These are phyloP conservation scores for Tragelaphus scriptus DNA, from an alignment of 2,113 vertebrate species.

Conservation along the genomic window DNA sequence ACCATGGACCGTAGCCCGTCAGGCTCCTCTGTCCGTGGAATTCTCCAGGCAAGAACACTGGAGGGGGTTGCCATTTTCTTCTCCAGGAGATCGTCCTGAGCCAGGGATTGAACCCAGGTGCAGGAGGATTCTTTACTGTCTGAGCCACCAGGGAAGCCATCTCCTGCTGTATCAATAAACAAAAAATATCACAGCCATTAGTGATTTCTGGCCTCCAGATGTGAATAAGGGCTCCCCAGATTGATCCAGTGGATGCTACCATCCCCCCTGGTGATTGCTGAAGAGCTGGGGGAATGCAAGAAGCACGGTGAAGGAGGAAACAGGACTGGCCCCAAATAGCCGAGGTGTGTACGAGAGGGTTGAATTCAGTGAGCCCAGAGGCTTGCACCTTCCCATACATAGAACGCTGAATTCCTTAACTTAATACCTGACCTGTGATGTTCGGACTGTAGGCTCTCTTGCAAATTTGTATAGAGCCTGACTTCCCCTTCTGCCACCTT, in stretches of 20 bases:
- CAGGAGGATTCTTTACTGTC: background rate
- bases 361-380: background rate
- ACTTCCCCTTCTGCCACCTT: background rate
- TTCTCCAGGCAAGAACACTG: background rate
- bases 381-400: background rate
- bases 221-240: background rate
- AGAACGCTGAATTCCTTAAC: background rate
- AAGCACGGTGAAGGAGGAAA: background rate
- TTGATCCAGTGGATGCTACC: background rate
- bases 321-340: background rate
- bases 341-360: background rate
- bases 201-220: background rate
- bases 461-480: background rate
- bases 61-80: background rate
- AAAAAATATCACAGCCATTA: background rate
- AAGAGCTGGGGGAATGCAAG: background rate
- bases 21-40: background rate
- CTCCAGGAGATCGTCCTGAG: fast-evolving
- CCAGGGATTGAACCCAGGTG: background rate
- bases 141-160: background rate
- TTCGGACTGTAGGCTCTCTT: fast-evolving
- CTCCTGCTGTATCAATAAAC: background rate
- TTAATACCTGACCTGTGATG: background rate
- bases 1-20: background rate
- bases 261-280: background rate